These are phyloP conservation scores for Sminthurides aquaticus DNA, from an alignment of 2,888 invertebrate genomes.

Conservation along the genomic window DNA sequence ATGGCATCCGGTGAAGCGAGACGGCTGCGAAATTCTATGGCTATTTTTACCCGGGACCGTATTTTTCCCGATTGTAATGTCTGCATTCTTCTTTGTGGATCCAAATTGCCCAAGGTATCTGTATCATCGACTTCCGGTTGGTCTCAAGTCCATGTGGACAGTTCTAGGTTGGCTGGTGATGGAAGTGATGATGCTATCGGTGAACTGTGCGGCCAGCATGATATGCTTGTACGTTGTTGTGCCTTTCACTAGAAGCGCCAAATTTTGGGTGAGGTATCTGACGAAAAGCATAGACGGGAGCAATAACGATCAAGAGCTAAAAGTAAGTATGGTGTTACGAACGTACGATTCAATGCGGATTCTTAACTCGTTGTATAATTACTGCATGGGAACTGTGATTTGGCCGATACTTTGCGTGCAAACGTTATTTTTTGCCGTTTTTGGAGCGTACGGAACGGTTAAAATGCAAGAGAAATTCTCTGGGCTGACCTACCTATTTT, in stretches of 20 bases:
- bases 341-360: background rate
- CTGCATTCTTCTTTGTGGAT: background rate
- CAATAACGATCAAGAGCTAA: background rate
- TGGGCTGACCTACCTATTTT: background rate
- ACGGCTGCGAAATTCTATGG: background rate
- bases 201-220: background rate
- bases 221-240: background rate
- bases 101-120: background rate
- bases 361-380: background rate
- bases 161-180: background rate
- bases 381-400: background rate
- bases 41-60: background rate
- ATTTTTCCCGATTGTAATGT: background rate
- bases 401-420: background rate
- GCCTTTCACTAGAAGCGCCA: background rate
- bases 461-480: background rate
- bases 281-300: background rate
- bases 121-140: background rate
- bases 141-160: background rate
- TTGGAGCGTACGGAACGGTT: background rate
- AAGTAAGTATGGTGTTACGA: background rate
- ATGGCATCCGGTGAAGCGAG: background rate
- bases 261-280: background rate
- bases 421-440: background rate
- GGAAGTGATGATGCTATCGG: background rate